These are phyloP conservation scores for Andrena cerasifolii DNA, from an alignment of 1,140 invertebrate genomes.

Conservation along the genomic window DNA sequence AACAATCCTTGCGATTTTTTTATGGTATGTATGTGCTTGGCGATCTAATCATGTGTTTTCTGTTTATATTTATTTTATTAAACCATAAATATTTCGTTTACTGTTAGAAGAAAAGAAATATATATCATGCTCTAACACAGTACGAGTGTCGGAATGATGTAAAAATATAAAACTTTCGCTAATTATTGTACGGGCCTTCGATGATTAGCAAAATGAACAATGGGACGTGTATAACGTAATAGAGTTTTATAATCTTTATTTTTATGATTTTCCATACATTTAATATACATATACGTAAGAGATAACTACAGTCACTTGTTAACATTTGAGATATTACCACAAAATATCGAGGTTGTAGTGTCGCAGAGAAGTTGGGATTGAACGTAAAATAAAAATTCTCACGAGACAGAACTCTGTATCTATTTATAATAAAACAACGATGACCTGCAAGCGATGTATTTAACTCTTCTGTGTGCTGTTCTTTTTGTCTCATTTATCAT, in stretches of 20 bases:
- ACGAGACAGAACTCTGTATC: constrained; percentile 25
- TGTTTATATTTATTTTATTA: constrained; percentile 51
- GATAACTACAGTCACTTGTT: constrained; percentile 52
- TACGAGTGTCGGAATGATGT: constrained; percentile 15
- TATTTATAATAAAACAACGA: constrained; percentile 48
- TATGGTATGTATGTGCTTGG: constrained; percentile 24
- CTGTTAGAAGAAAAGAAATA: constrained; percentile 4
- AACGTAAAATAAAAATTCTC: constrained; percentile 58
- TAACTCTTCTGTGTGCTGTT: not conserved
- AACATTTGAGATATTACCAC: constrained; percentile 55
- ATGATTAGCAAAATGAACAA: constrained; percentile 25
- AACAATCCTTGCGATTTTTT: constrained; percentile 27
- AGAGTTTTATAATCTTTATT: constrained; percentile 64
- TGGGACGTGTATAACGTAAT: constrained; percentile 44
- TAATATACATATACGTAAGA: constrained; percentile 68
- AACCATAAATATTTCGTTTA: constrained; percentile 29
- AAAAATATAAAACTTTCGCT: constrained; percentile 15
- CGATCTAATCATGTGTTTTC: constrained; percentile 38
- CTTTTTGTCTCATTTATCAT: not conserved
- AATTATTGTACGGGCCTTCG: constrained; percentile 8
- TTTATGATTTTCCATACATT: constrained; percentile 62
- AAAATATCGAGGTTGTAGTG: constrained; percentile 62
- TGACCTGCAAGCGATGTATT: constrained; percentile 30
- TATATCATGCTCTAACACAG: constrained; percentile 2
- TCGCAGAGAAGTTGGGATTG: constrained; percentile 55